phyloP scores from a whole-genome alignment of 2,888 invertebrate species.

The Corbicula japonica region DNA sequence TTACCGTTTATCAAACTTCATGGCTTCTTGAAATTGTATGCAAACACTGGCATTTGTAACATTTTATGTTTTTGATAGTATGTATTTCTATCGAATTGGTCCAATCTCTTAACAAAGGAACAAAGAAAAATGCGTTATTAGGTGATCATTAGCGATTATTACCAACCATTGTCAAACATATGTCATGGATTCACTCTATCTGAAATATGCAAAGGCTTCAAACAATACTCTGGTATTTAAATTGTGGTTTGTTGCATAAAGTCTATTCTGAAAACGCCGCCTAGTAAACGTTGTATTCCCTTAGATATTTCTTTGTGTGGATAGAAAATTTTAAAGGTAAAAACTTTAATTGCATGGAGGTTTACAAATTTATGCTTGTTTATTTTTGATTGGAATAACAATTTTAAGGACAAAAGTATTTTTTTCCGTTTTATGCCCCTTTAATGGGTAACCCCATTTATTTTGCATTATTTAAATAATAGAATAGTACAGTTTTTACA shows the following conservation, averaged over 20 bases:
- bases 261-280: neutral
- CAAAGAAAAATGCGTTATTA: conserved; percentile 18
- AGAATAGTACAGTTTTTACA: no score
- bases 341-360: no score
- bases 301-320: no score
- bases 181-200: conserved; percentile 31
- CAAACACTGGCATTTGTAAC: conserved; percentile 26
- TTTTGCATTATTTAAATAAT: no score
- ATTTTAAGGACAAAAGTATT: no score
- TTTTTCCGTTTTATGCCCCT: no score
- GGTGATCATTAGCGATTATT: conserved; percentile 32
- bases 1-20: conserved; percentile 16
- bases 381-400: no score
- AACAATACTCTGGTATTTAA: conserved; percentile 40
- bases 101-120: conserved; percentile 20
- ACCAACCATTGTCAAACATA: conserved; percentile 29
- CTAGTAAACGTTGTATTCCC: no score
- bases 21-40: conserved; percentile 9
- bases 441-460: no score
- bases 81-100: no score
- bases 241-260: neutral
- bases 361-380: no score
- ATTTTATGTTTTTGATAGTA: conserved; percentile 36
- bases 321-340: no score
- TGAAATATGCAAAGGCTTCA: conserved; percentile 32